Base-by-base conservation (phyloP, 2,797 vertebrate species). In the Chelidonichthys spinosus region DNA sequence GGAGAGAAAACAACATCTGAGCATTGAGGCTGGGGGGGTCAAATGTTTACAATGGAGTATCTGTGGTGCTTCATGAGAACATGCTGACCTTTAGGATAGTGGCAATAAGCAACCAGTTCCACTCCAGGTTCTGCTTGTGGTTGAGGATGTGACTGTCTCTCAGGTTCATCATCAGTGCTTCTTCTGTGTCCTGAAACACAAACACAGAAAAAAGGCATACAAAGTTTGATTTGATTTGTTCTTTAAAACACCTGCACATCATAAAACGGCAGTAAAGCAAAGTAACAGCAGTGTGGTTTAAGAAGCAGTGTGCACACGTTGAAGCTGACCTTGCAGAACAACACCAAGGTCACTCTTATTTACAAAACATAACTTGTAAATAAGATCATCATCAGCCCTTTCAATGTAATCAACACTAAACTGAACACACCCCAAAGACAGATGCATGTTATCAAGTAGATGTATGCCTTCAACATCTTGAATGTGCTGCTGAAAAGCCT, bases 91-190 rank as follows among this genome's bases (percentile, higher is more conserved):
- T 99, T 46, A 99, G 93, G 92, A 99, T 98, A 87, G 98, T 99
- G 81, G 96, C 96, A 68, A 99, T 97, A 25, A 99, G 95, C 92
- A 98, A 92, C 98, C 98, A 99, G 88, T 99, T 98, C 98, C 98
- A 99, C 44, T 98, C 96, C 81, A 99, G 94, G 92, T 99, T 99
- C 80, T 98, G 96, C 90, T 99, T 99, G 93, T 99, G 97, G 92
- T 96, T 96, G 77, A 99, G 97, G 83, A 99, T 97, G 63, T 98
- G 97, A 90, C 97, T 98, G 81, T 99, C 98, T 90, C 96, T 94
- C 77, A 99, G 95, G 87, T 98, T 98, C 93, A 95, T 93, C 94
- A 97, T 92, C 84, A 99, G 94, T 52, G 97, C 96, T 88, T 99
- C 98, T 69, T 99, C 98, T 68, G 97, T 97, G 92, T 99, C 98